Percentiles rank a stretch among this genome's conserved stretches.
These are phyloP conservation scores for Caenorhabditis imperialis DNA, from an alignment of 2,888 invertebrate genomes.

Conservation along the genomic window DNA sequence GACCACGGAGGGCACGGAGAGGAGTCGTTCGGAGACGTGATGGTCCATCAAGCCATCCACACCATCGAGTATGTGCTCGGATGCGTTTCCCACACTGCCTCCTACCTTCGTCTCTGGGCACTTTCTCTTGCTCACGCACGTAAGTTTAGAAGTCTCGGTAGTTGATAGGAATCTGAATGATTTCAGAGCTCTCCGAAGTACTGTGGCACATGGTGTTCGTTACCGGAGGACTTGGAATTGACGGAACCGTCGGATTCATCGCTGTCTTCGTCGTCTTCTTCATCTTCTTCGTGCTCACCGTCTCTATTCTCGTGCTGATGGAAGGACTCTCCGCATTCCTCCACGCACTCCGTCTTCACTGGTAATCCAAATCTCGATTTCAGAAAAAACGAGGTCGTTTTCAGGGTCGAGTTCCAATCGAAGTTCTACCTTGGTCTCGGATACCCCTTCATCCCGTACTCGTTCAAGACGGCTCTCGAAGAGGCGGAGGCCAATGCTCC, in stretches of 20 bases:
- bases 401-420: slow-evolving; percentile 97
- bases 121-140: slow-evolving; percentile 76
- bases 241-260: slow-evolving; percentile 57
- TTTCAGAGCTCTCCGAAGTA: slow-evolving; percentile 76
- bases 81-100: slow-evolving; percentile 96
- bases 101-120: slow-evolving; percentile 77
- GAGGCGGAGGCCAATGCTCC: slow-evolving; percentile 43
- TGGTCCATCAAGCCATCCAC: slow-evolving; percentile 85
- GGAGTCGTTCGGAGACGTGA: slow-evolving; percentile 85
- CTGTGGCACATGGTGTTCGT: slow-evolving; percentile 76
- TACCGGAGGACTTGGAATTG: slow-evolving; percentile 60
- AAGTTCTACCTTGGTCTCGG: slow-evolving; percentile 95
- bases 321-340: slow-evolving; percentile 98
- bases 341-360: slow-evolving; percentile 80
- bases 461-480: slow-evolving; percentile 83
- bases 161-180: background rate
- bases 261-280: slow-evolving; percentile 84
- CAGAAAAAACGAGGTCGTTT: slow-evolving; percentile 52
- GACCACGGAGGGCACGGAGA: slow-evolving; percentile 55
- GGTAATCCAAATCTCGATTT: slow-evolving; percentile 51
- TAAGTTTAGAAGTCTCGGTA: slow-evolving; percentile 40
- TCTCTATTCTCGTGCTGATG: slow-evolving; percentile 96
- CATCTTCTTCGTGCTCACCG: slow-evolving; percentile 90
- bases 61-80: slow-evolving; percentile 92
- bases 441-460: slow-evolving; percentile 92